phyloP scores from a whole-genome alignment of 2,113 vertebrate species.

The Hydropotes inermis region DNA sequence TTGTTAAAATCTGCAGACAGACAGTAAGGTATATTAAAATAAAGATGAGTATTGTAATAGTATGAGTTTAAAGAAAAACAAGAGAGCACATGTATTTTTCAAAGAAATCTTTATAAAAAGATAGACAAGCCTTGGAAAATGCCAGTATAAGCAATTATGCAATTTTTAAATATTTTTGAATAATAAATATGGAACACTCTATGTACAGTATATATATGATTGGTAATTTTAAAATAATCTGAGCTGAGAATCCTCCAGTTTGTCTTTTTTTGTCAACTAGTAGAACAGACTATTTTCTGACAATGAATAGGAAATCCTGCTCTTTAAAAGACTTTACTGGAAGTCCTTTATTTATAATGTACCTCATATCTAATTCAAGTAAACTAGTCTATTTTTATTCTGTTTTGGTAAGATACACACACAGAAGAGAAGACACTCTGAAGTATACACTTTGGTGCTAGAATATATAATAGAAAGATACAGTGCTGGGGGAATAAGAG shows the following conservation, averaged over 20 bases:
- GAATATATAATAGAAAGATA: background rate
- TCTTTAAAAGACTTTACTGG: background rate
- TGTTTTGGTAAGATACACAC: background rate
- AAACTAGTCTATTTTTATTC: slow-evolving; percentile 1
- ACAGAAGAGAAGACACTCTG: background rate
- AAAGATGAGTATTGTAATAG: background rate
- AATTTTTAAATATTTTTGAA: background rate
- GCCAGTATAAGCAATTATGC: background rate
- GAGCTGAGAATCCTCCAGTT: background rate
- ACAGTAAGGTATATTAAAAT: background rate
- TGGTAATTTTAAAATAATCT: background rate
- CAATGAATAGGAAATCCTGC: background rate
- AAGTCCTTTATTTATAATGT: slow-evolving; percentile 5
- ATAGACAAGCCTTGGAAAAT: background rate
- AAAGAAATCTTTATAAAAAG: slow-evolving; percentile 32
- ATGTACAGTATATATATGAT: background rate
- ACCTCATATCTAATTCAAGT: slow-evolving; percentile 11
- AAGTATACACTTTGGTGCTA: background rate
- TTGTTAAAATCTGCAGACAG: background rate
- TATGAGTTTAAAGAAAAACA: background rate
- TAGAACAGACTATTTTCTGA: background rate
- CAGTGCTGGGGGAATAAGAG: background rate
- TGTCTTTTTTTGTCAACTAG: background rate
- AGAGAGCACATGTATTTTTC: background rate
- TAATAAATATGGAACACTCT: background rate